These are phyloP conservation scores for Patella pellucida DNA, from an alignment of 2,888 invertebrate genomes.

Conservation along the genomic window DNA sequence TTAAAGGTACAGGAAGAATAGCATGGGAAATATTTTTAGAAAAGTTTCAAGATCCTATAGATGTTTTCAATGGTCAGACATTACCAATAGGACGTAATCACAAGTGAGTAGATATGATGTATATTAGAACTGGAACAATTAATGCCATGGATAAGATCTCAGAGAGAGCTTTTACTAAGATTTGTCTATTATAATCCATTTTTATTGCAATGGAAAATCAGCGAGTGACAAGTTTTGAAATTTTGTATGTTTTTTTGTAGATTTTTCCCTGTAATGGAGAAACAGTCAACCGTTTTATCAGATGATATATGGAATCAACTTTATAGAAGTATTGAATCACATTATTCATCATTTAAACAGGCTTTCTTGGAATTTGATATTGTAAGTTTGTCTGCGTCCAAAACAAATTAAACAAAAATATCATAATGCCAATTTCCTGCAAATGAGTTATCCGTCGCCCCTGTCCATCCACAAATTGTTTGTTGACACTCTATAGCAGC, in stretches of 20 bases:
- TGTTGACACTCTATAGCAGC: too few species aligned
- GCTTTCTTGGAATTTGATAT: constrained; percentile 68
- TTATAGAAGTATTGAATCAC: constrained; percentile 60
- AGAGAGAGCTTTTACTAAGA: background rate
- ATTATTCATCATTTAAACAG: constrained; percentile 62
- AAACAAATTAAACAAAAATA: too few species aligned
- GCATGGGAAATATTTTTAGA: constrained; percentile 68
- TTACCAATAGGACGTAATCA: constrained; percentile 65
- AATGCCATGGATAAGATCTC: background rate
- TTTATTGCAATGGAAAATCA: background rate
- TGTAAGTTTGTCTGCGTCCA: constrained; percentile 46
- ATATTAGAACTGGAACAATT: background rate
- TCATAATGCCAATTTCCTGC: too few species aligned
- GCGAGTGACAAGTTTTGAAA: background rate
- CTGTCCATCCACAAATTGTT: too few species aligned
- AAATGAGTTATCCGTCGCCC: too few species aligned
- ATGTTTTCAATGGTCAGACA: constrained; percentile 66
- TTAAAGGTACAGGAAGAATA: constrained; percentile 62
- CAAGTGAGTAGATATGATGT: constrained; percentile 52
- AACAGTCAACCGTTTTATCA: constrained; percentile 48
- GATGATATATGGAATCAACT: constrained; percentile 62
- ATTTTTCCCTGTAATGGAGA: constrained; percentile 62
- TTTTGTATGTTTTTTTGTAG: constrained; percentile 36
- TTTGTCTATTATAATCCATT: background rate
- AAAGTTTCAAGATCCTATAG: constrained; percentile 65